phyloP scores from a whole-genome alignment of 2,888 invertebrate genomes.

The Chironomus tentans region DNA sequence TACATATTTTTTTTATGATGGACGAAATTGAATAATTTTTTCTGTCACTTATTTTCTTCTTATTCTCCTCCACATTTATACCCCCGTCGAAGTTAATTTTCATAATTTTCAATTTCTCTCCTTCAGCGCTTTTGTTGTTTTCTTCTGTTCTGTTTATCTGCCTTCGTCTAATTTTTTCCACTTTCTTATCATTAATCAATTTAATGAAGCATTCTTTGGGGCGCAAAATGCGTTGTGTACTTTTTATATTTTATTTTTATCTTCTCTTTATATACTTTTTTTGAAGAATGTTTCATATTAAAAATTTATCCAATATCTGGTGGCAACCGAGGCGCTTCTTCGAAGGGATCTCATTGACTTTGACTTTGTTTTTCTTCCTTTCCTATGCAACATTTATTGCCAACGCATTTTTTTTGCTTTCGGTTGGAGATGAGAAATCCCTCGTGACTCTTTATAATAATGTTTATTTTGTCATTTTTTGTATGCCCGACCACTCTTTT shows the following conservation, averaged over 20 bases:
- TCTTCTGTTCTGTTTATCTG: not conserved
- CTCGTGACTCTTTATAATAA: not conserved
- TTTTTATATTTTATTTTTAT: too few relatives aligned
- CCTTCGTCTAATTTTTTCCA: not conserved
- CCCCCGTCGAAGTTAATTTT: slow-evolving; percentile 16
- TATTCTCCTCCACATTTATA: not conserved
- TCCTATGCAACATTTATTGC: not conserved
- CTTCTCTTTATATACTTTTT: too few relatives aligned
- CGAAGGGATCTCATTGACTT: not conserved
- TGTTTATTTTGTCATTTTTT: not conserved
- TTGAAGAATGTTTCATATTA: too few relatives aligned
- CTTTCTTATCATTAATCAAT: slow-evolving; percentile 26
- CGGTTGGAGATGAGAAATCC: not conserved
- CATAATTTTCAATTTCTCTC: slow-evolving; percentile 13
- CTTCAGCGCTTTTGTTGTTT: slow-evolving; percentile 12
- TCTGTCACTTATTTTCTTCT: slow-evolving; percentile 20
- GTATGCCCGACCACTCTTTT: not conserved
- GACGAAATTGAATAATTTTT: slow-evolving; percentile 23
- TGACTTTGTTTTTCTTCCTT: not conserved
- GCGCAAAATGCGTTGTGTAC: not conserved
- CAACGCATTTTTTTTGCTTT: not conserved
- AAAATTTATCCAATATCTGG: not conserved
- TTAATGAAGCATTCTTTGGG: slow-evolving; percentile 19
- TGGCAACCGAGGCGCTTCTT: not conserved
- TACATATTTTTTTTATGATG: not conserved